These are phyloP conservation scores for Diadumene lineata DNA, from an alignment of 92 coral and sea anemone genomes.

Conservation along the genomic window DNA sequence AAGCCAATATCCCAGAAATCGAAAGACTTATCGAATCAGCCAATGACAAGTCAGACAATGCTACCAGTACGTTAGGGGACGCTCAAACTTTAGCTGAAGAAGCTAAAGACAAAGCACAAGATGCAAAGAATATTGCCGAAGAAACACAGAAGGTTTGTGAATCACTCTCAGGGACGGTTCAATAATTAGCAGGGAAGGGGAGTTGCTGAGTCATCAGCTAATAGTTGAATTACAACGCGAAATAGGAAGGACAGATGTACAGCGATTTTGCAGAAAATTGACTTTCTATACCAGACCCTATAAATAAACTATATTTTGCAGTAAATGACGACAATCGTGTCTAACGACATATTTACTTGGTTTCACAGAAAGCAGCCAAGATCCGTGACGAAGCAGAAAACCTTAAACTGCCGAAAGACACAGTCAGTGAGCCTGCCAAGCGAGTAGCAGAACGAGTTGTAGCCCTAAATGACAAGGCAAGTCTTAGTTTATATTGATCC, in stretches of 20 bases:
- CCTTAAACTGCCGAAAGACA: slow-evolving; percentile 71
- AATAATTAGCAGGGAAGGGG: not conserved
- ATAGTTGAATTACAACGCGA: too few relatives aligned
- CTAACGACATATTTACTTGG: not conserved
- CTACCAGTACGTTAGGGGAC: slow-evolving; percentile 64
- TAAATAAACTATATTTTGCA: too few relatives aligned
- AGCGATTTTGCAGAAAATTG: too few relatives aligned
- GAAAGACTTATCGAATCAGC: slow-evolving; percentile 82
- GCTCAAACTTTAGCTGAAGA: slow-evolving; percentile 58
- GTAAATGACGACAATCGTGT: too few relatives aligned
- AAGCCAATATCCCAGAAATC: slow-evolving; percentile 74
- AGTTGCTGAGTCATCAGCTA: too few relatives aligned
- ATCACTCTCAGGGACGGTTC: too few relatives aligned
- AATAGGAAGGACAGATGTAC: too few relatives aligned
- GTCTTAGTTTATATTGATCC: too few relatives aligned
- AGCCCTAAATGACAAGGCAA: slow-evolving; percentile 30
- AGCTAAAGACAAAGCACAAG: slow-evolving; percentile 56
- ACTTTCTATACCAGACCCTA: too few relatives aligned
- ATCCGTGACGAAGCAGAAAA: slow-evolving; percentile 64
- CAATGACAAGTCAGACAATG: slow-evolving; percentile 77
- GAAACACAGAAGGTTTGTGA: slow-evolving; percentile 57
- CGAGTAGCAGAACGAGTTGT: slow-evolving; percentile 35
- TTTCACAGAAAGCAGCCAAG: slow-evolving; percentile 63
- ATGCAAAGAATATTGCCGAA: slow-evolving; percentile 56
- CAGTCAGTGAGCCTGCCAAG: slow-evolving; percentile 69